Evolutionary conservation across 2,888 invertebrate species (phyloP), one percentile per base, ranked within the genome.

Genomic region (Sceliomorpha sp.): DNA sequence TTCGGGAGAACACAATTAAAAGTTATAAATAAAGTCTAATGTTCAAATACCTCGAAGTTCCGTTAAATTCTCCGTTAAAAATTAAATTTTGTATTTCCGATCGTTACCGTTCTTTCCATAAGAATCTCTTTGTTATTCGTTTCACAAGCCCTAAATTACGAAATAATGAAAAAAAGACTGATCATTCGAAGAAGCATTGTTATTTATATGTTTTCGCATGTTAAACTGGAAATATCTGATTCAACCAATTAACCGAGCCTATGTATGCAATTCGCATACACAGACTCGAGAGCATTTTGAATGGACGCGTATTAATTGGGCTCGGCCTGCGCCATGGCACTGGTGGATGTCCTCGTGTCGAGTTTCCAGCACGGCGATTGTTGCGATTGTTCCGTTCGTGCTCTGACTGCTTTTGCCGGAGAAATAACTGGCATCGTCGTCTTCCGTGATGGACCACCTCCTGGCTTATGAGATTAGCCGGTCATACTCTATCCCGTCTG

Each of bases 301-400:
- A 82, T 79, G 81, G 86, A 86, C 85, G 77, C 83, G 83, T 85
- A 86, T 86, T 86, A 86, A 86, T 86, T 85, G 86, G 83, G 79
- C 79, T 81, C 72, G 75, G 80, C 76, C 71, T 78, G 59, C 62
- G 78, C 75, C 74, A 77, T 86, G 86, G 86, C 86, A 85, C 82
- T 85, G 78, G 84, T 85, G 80, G 80, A 86, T 86, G 85, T 84
- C 80, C 79, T 80, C 85, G 85, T 83, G 84, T 86, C 84, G 85
- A 85, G 85, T 85, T 86, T 86, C 86, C 81, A 82, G 79, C 79
- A 74, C 62, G 74, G 81, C 80, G 80, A 83, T 85, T 83, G 79
- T 80, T 80, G 68, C 50, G 50, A 68, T 70, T 63, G 63, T 71
- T 71, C 53, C 45, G 26, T 73, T 72, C 74, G 66, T 63, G 60